A percentile compares a stretch with the other conserved stretches of the same genome.
phyloP scores from a whole-genome alignment of 1,140 invertebrate genomes.

The Trachelipus rathkii region DNA sequence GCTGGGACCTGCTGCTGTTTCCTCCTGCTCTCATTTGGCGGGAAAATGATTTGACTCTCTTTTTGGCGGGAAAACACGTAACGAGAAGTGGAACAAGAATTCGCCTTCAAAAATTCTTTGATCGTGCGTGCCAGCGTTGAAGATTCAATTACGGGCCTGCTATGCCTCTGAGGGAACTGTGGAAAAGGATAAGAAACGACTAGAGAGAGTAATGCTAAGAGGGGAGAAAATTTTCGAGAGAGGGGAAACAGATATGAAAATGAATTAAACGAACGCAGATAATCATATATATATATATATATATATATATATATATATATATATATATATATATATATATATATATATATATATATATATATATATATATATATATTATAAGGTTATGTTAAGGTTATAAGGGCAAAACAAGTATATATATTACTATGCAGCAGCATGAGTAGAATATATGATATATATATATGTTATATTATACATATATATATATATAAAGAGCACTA shows the following conservation, averaged over 20 bases:
- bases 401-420: too few relatives aligned
- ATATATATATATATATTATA: too few relatives aligned
- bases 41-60: neutral
- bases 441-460: too few relatives aligned
- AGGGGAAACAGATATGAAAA: neutral
- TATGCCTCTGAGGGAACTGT: neutral
- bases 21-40: neutral
- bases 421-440: too few relatives aligned
- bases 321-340: too few relatives aligned
- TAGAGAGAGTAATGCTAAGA: neutral
- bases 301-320: too few relatives aligned
- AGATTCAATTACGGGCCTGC: constrained; percentile 7
- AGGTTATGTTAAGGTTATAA: too few relatives aligned
- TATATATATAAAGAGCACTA: too few relatives aligned
- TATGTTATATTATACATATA: too few relatives aligned
- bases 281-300: too few relatives aligned
- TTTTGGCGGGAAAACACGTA: neutral
- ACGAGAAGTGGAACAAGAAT: neutral
- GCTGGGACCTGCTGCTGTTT: neutral
- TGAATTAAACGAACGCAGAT: neutral
- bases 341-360: too few relatives aligned
- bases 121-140: constrained; percentile 10
- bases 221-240: neutral
- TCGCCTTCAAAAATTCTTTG: constrained; percentile 2
- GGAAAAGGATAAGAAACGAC: neutral